Evolutionary conservation across 2,888 invertebrate genomes (phyloP), one percentile per base, ranked within the genome.

Genomic region (Aproaerema taeniolella): DNA sequence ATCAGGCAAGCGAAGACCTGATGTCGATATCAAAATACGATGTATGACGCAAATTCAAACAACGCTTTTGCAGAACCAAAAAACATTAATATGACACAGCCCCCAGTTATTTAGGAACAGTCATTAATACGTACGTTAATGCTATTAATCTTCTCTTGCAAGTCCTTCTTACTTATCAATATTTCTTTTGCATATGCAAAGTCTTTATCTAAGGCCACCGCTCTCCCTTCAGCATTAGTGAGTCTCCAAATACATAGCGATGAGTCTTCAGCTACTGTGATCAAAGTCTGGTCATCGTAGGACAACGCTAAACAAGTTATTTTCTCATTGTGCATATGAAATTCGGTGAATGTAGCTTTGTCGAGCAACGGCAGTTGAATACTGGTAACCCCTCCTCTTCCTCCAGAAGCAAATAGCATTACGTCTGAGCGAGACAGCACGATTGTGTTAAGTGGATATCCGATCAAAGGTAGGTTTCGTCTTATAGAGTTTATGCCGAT

Each of bases 171-270:
- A 17, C 94, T 92, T 49, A 97, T 95, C 37, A 97, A 86, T 46
- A 96, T 92, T 68, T 97, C 96, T 49, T 92, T 92, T 0, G 93
- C 92, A 58, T 92, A 91, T 2, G 90, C 79, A 41, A 94, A 89
- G 52, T 95, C 95, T 61, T 92, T 91, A 53, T 94, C 95, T 24
- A 93, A 71, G 34, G 91, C 89, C 7, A 93, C 88, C 0, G 92
- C 88, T 72, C 91, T 90, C n/a, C 89, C 90, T 36, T 93, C 93
- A 4, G 90, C 89, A 55, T 94, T 94, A 1, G 91, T 88, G 43
- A 97, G 71, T 55, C 92, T 91, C 97, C 97, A 97, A 44, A 98
- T 85, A 50, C 95, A 93, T 17, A 98, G 88, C 0, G 93, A 92
- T 0, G 96, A 93, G 53, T 93, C 94, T 42, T 89, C 87, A 0